Evolutionary conservation across 2,113 vertebrate species (phyloP).

Genomic region (Sphaerodactylus townsendi): DNA sequence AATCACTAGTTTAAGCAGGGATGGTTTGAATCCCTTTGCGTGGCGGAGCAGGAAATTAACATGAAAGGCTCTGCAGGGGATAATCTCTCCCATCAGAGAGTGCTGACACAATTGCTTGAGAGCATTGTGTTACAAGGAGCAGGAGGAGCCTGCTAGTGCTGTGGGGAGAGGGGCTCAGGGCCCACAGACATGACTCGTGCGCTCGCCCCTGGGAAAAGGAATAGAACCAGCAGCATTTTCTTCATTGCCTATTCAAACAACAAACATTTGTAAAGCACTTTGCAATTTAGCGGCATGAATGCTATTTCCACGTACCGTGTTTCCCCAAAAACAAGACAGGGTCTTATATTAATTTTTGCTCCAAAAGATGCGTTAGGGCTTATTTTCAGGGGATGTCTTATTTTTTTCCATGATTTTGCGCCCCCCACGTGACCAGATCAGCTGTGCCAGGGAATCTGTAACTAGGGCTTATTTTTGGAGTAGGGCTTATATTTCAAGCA

Average conservation of each 20-base stretch:
- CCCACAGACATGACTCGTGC: not conserved
- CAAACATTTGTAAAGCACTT: not conserved
- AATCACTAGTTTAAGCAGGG: slow-evolving; percentile 4
- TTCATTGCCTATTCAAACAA: not conserved
- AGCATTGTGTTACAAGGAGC: not conserved
- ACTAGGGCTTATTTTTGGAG: too few species aligned
- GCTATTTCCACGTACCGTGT: not conserved
- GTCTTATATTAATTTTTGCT: too few species aligned
- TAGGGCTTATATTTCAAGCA: too few species aligned
- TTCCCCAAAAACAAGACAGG: too few species aligned
- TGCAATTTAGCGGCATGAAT: not conserved
- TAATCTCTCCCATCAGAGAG: slow-evolving; percentile 25
- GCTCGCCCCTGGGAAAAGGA: not conserved
- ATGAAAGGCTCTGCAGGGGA: slow-evolving; percentile 25
- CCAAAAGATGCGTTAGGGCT: too few species aligned
- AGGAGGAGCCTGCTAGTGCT: not conserved
- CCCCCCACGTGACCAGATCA: too few species aligned
- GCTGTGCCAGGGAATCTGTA: too few species aligned
- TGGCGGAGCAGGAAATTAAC: slow-evolving; percentile 32
- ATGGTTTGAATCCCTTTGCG: slow-evolving; percentile 14
- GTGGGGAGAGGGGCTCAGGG: not conserved
- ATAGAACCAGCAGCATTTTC: not conserved
- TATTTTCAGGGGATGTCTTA: too few species aligned
- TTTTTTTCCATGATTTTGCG: too few species aligned
- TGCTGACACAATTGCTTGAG: slow-evolving; percentile 15